A percentile compares a stretch with the other conserved stretches of the same genome.
Evolutionary conservation across 2,888 invertebrate species (phyloP).

Genomic region (Trypoxylon attenuatum): DNA sequence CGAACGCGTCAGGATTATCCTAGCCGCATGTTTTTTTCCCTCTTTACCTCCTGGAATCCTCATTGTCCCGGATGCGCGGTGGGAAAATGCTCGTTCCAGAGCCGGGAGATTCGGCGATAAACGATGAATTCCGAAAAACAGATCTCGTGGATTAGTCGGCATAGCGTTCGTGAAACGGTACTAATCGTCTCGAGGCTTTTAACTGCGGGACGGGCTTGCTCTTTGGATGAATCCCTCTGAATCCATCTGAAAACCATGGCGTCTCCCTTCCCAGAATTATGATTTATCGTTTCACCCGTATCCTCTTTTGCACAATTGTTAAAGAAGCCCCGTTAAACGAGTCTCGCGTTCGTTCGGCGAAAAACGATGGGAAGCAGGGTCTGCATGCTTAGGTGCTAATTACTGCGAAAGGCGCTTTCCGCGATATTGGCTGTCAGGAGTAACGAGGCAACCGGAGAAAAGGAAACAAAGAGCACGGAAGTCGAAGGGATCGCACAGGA

Average conservation of each 20-base stretch:
- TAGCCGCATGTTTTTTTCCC: constrained; percentile 9
- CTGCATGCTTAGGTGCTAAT: constrained; percentile 2
- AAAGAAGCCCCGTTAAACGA: too few species aligned
- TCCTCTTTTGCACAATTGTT: too few species aligned
- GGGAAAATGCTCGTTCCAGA: constrained; percentile 13
- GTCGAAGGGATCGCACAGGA: background rate
- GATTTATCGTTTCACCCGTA: too few species aligned
- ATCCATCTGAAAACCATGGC: background rate
- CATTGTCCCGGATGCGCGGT: constrained; percentile 10
- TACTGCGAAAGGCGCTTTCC: background rate
- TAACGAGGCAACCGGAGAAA: background rate
- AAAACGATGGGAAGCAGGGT: background rate
- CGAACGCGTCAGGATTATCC: constrained; percentile 28
- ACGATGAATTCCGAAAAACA: constrained; percentile 24
- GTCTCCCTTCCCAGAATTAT: too few species aligned
- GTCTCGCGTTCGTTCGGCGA: too few species aligned
- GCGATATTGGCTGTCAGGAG: background rate
- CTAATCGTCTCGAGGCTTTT: constrained; percentile 8
- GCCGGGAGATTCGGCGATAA: constrained; percentile 19
- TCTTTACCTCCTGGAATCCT: constrained; percentile 1
- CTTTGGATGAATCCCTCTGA: background rate
- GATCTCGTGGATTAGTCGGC: constrained; percentile 23
- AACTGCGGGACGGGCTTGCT: background rate
- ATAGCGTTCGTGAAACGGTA: background rate
- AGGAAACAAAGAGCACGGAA: background rate